These are phyloP conservation scores for Zootoca vivipara DNA, from an alignment of 2,113 vertebrate species.

Conservation along the genomic window DNA sequence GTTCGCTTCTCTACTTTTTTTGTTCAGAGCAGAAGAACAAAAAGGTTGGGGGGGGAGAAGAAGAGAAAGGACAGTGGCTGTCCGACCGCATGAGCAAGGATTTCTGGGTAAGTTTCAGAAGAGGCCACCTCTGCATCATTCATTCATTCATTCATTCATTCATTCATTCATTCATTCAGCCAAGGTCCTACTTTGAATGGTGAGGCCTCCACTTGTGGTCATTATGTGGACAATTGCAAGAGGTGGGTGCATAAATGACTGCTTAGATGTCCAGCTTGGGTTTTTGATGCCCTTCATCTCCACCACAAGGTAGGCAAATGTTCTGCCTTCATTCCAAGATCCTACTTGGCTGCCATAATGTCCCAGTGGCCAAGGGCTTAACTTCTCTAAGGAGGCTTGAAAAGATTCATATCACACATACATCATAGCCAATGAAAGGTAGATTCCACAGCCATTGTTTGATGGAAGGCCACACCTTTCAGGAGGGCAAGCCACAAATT, in stretches of 20 bases:
- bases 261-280: rapidly evolving
- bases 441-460: not conserved
- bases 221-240: not conserved
- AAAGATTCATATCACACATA: not conserved
- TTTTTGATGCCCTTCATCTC: not conserved
- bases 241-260: not conserved
- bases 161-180: not conserved
- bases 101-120: not conserved
- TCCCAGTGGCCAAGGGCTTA: rapidly evolving
- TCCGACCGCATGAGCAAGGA: not conserved
- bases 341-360: not conserved
- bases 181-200: not conserved
- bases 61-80: not conserved
- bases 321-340: not conserved
- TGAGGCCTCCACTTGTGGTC: rapidly evolving
- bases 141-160: not conserved
- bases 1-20: conserved; percentile 43
- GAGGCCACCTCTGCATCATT: not conserved
- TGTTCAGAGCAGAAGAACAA: not conserved
- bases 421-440: not conserved
- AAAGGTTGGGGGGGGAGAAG: not conserved
- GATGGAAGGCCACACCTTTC: not conserved
- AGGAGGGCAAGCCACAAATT: not conserved
- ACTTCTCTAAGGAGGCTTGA: rapidly evolving
- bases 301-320: not conserved